Percentiles rank a stretch among this genome's conserved stretches.
phyloP scores from a whole-genome alignment of 2,888 invertebrate species.

The Nemoura dubitans region DNA sequence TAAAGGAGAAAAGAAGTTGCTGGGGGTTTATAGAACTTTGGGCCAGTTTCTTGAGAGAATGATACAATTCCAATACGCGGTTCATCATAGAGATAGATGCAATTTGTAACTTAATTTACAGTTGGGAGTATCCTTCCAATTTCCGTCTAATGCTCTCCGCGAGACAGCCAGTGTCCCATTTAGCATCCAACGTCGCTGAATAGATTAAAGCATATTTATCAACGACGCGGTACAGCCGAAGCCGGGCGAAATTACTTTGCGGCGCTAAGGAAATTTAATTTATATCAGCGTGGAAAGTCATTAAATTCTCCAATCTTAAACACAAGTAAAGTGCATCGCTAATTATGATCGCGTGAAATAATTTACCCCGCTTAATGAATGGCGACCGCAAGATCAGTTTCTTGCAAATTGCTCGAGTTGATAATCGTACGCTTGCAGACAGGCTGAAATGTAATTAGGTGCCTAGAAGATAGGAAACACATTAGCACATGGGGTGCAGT shows the following conservation, averaged over 20 bases:
- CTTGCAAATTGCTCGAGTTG: neutral
- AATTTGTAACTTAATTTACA: neutral
- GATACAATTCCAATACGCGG: neutral
- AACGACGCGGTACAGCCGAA: neutral
- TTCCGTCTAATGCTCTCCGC: neutral
- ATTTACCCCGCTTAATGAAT: conserved; percentile 23
- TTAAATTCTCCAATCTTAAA: conserved; percentile 34
- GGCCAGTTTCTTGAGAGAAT: neutral
- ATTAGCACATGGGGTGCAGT: conserved; percentile 1
- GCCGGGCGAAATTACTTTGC: conserved; percentile 9
- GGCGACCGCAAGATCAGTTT: neutral
- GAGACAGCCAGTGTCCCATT: neutral
- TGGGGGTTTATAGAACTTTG: neutral
- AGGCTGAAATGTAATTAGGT: neutral
- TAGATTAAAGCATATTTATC: conserved; percentile 7
- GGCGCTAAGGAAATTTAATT: conserved; percentile 1
- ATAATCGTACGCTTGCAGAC: neutral
- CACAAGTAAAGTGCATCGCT: conserved; percentile 36
- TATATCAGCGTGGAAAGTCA: conserved; percentile 21
- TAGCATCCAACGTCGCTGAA: neutral
- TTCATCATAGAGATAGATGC: neutral
- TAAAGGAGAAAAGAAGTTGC: neutral
- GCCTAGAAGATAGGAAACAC: neutral
- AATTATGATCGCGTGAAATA: conserved; percentile 32
- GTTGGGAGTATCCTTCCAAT: conserved; percentile 7